Evolutionary conservation across 2,797 vertebrate genomes (phyloP).

Genomic region (Poeciliopsis gracilis): DNA sequence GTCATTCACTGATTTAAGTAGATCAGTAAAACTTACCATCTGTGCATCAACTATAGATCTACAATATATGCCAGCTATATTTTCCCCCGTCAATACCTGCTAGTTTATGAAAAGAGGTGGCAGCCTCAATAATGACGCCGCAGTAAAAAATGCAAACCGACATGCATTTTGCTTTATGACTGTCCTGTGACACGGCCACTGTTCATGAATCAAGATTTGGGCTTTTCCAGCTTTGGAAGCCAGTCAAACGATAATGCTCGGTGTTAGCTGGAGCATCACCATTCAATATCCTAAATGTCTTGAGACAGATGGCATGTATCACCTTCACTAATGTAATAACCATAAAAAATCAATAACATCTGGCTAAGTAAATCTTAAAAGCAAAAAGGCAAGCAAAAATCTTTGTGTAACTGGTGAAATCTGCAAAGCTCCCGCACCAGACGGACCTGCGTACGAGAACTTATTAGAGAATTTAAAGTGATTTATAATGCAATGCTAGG

Average conservation of each 20-base stretch:
- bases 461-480: not conserved
- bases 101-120: not conserved
- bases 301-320: not conserved
- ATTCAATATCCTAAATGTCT: not conserved
- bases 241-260: not conserved
- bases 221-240: not conserved
- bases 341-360: not conserved
- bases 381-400: not conserved
- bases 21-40: not conserved
- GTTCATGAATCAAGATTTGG: not conserved
- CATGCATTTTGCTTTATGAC: conserved; percentile 1
- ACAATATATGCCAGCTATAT: not conserved
- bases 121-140: not conserved
- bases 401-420: not conserved
- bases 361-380: not conserved
- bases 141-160: conserved; percentile 1
- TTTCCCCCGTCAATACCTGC: not conserved
- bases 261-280: not conserved
- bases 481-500: too few species aligned
- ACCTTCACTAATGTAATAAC: not conserved
- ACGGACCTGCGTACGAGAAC: not conserved
- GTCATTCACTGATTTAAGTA: not conserved
- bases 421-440: not conserved
- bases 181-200: not conserved
- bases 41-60: not conserved